A percentile compares a stretch with the other conserved stretches of the same genome.
phyloP scores from a whole-genome alignment of 1,140 invertebrate genomes.

The Sweltsa coloradensis region DNA sequence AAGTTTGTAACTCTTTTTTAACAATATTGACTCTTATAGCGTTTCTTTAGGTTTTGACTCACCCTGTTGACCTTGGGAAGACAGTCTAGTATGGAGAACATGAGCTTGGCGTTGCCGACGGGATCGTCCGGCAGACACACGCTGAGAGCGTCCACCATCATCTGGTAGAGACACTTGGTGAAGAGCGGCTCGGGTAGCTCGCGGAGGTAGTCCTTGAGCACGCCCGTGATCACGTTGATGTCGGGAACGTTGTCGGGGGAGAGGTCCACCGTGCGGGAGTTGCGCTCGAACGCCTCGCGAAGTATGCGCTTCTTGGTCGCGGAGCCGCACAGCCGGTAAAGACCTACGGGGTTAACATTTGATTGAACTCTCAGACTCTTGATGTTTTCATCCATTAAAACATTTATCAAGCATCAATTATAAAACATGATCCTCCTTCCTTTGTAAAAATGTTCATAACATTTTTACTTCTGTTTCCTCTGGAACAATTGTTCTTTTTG shows the following conservation, averaged over 20 bases:
- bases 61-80: slow-evolving; percentile 89
- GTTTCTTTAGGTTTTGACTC: too few relatives aligned
- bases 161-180: slow-evolving; percentile 95
- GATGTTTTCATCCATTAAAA: too few relatives aligned
- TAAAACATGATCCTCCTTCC: too few relatives aligned
- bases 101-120: slow-evolving; percentile 93
- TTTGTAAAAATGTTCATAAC: too few relatives aligned
- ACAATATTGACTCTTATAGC: too few relatives aligned
- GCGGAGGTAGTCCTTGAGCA: slow-evolving; percentile 93
- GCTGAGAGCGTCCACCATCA: slow-evolving; percentile 93
- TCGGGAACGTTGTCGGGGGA: slow-evolving; percentile 95
- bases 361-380: too few relatives aligned
- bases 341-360: too few relatives aligned
- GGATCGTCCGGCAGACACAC: slow-evolving; percentile 94
- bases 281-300: slow-evolving; percentile 86
- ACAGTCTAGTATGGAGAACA: slow-evolving; percentile 98
- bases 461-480: too few relatives aligned
- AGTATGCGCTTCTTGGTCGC: slow-evolving; percentile 92
- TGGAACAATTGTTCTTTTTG: neutral
- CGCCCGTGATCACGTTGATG: slow-evolving; percentile 90
- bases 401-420: too few relatives aligned
- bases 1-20: too few relatives aligned
- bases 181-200: slow-evolving; percentile 97
- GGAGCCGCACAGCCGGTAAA: slow-evolving; percentile 92
- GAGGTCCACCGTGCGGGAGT: slow-evolving; percentile 81